Conservation (phyloP, 2,113 vertebrate genomes). For the Syrmaticus mikado region DNA sequence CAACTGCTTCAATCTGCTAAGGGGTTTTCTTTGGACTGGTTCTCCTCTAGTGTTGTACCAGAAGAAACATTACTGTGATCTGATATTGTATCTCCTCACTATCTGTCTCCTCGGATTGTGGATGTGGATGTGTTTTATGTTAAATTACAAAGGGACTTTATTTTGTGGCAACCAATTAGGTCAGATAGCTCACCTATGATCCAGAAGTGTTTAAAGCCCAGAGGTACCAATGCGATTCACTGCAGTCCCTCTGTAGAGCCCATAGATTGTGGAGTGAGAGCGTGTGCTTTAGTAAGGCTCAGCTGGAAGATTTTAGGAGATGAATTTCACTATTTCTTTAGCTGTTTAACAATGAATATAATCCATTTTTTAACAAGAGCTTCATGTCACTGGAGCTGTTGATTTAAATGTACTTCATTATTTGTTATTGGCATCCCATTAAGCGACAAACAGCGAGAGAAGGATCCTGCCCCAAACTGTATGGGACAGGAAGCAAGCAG, state of each 20-base stretch:
- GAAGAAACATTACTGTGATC: conserved; percentile 17
- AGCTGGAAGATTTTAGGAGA: background rate
- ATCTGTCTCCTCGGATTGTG: background rate
- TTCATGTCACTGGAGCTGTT: background rate
- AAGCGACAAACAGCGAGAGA: background rate
- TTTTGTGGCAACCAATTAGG: background rate
- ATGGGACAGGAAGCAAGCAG: background rate
- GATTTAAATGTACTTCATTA: background rate
- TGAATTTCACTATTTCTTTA: background rate
- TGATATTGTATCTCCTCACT: background rate
- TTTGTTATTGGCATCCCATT: background rate
- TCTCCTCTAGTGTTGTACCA: background rate
- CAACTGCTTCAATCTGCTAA: conserved; percentile 28
- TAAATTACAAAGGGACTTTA: background rate
- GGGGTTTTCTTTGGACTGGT: conserved; percentile 65
- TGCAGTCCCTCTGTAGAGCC: background rate
- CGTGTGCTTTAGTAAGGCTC: background rate
- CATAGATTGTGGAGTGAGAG: background rate
- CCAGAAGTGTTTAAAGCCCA: background rate
- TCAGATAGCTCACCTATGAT: background rate
- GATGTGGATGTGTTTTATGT: background rate
- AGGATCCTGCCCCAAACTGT: background rate
- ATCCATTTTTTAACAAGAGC: background rate
- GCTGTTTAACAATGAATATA: background rate
- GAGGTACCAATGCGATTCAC: background rate